These are phyloP conservation scores for Orussus abietinus DNA, from an alignment of 1,140 invertebrate species.

Conservation along the genomic window DNA sequence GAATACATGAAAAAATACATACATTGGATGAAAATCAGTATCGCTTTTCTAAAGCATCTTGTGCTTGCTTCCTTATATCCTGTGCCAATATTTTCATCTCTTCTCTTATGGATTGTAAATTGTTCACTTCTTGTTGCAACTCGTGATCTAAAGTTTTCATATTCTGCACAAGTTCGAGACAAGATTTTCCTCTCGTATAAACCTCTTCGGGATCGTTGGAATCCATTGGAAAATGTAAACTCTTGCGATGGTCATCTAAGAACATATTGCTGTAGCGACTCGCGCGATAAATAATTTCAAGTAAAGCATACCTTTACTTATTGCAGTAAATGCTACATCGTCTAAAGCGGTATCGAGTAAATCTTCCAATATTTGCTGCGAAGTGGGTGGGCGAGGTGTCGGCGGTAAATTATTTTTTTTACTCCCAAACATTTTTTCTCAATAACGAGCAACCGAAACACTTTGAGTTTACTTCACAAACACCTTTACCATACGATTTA, in stretches of 20 bases:
- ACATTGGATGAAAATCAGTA: too few relatives aligned
- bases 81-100: constrained; percentile 37
- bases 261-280: constrained; percentile 3
- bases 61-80: constrained; percentile 41
- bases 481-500: too few relatives aligned
- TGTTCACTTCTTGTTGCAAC: constrained; percentile 24
- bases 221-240: constrained; percentile 19
- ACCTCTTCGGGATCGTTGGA: constrained; percentile 27
- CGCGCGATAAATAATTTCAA: constrained; percentile 4
- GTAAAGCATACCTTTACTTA: constrained; percentile 27
- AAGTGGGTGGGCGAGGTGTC: constrained; percentile 28
- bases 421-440: constrained; percentile 40
- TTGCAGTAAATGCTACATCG: constrained; percentile 35
- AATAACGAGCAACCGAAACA: too few relatives aligned
- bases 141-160: constrained; percentile 29
- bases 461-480: too few relatives aligned
- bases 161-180: constrained; percentile 34
- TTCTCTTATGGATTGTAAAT: constrained; percentile 26
- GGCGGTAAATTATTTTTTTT: constrained; percentile 37
- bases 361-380: constrained; percentile 37
- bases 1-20: too few relatives aligned
- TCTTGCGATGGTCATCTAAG: constrained; percentile 21
- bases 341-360: constrained; percentile 23
- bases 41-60: constrained; percentile 33
- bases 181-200: constrained; percentile 36